phyloP scores from a whole-genome alignment of 2,888 invertebrate genomes.

The Microlaimidae sp. region DNA sequence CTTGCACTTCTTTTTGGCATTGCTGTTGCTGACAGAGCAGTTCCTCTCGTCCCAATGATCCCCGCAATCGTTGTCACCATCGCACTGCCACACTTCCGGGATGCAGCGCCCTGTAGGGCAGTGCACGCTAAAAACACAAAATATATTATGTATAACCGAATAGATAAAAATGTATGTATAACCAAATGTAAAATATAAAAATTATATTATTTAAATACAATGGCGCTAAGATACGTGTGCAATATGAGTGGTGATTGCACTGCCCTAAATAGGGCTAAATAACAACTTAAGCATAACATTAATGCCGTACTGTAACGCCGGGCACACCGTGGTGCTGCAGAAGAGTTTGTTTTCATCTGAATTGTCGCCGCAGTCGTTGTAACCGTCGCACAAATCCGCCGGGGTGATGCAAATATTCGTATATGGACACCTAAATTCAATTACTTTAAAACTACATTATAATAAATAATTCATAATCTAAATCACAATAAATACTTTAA shows the following conservation, averaged over 20 bases:
- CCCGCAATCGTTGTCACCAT: conserved; percentile 89
- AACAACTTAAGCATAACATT: too few species aligned
- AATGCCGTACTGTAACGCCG: conserved; percentile 17
- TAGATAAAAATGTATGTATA: background rate
- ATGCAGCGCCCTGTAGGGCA: conserved; percentile 64
- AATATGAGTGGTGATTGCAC: too few species aligned
- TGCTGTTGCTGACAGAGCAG: too few species aligned
- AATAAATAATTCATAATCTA: too few species aligned
- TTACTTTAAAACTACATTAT: too few species aligned
- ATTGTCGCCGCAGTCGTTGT: conserved; percentile 83
- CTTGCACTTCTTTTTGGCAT: too few species aligned
- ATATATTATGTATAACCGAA: background rate
- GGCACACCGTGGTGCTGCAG: conserved; percentile 44
- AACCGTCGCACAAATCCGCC: conserved; percentile 83
- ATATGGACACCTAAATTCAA: conserved; percentile 68
- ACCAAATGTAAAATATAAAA: too few species aligned
- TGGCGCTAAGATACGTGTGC: too few species aligned
- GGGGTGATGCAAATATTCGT: conserved; percentile 74
- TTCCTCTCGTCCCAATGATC: conserved; percentile 90
- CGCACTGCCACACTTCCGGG: conserved; percentile 83
- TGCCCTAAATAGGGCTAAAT: too few species aligned
- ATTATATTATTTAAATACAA: too few species aligned
- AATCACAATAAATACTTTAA: too few species aligned
- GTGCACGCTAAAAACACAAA: conserved; percentile 27
- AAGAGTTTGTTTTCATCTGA: conserved; percentile 46